These are phyloP conservation scores for Eira barbara DNA, from an alignment of 2,113 vertebrate species.

Conservation along the genomic window DNA sequence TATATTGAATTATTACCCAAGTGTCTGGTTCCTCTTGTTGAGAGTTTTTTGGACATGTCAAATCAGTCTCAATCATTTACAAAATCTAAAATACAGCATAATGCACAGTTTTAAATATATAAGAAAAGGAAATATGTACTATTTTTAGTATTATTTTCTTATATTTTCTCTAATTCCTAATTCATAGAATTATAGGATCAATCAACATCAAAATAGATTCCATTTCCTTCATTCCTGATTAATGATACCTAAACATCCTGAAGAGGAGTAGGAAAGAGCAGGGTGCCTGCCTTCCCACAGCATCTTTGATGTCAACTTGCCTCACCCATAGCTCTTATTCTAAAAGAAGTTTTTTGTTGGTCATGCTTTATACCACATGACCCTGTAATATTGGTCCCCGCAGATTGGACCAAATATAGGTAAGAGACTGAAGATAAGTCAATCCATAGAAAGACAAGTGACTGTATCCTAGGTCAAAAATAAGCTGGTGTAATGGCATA, in stretches of 20 bases:
- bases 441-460: background rate
- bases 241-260: background rate
- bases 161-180: background rate
- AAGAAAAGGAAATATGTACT: background rate
- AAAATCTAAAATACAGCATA: conserved; percentile 2
- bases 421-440: background rate
- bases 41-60: background rate
- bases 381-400: background rate
- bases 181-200: background rate
- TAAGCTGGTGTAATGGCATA: background rate
- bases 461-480: background rate
- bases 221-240: background rate
- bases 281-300: background rate
- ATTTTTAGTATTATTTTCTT: background rate
- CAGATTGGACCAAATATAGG: background rate
- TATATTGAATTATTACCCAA: background rate
- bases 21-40: background rate
- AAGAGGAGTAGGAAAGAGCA: background rate
- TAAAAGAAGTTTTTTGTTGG: background rate
- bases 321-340: background rate
- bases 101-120: background rate
- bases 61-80: background rate
- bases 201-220: background rate
- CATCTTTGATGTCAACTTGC: background rate
- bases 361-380: background rate